Base-by-base conservation (phyloP, 2,888 invertebrate species). In the Heliconius sara region DNA sequence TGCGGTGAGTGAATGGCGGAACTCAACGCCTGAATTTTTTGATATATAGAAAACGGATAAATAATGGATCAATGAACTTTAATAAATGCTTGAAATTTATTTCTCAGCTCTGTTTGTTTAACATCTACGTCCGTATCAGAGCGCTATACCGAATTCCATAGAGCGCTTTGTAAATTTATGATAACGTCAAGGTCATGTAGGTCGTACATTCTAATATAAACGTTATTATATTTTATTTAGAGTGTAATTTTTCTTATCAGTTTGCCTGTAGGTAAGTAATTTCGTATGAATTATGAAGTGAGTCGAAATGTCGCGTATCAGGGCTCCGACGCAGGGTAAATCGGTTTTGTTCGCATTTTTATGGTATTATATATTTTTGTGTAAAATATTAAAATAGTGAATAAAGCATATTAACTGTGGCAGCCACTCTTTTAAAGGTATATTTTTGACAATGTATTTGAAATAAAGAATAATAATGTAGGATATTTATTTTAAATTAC, bases 121-220 rank as follows among this genome's bases (percentile, higher is more conserved):
- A 74, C 60, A 77, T 74, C 74, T 74, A 80, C 63, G 77, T 70
- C 52, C 52, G 72, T 79, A 72, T 79, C 71, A 66, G 65, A 66
- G 34, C 70, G 74, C 57, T 72, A 65, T 72, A 78, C 77, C 74
- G 67, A 80, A 80, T 80, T 80, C 80, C 78, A 43, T 80, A 65
- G 78, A 70, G n/a, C 70, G 71, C 71, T 78, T 71, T 80, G 78
- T 80, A 78, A 80, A 71, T 80, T 78, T 71, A 75, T 75, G 80
- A 80, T 80, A 80, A 80, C 71, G 43, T 34, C 80, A 78, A 80
- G 80, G 80, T 80, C 80, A 63, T 73, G 60, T 60, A 43, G 73
- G 73, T 39, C 34, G 34, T 16, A 13, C 30, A 39, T 34, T 57
- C 34, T 16, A 73, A 73, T 34, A 16, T 73, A 34, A 16, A 60